A percentile compares a stretch with the other conserved stretches of the same genome.
phyloP scores from a whole-genome alignment of 1,140 invertebrate species.

The Hesperophylax magnus region DNA sequence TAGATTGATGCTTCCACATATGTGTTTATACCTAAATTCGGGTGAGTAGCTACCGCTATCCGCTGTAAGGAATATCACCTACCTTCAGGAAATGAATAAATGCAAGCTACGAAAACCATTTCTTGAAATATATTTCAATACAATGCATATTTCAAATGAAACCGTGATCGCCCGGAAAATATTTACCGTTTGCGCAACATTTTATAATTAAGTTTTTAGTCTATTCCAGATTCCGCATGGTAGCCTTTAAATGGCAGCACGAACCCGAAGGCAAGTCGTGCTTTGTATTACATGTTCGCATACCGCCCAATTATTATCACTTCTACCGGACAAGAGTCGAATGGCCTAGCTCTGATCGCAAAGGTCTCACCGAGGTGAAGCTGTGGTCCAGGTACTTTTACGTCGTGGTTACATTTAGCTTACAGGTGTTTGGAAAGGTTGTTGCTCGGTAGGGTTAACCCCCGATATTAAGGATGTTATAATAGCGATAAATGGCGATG shows the following conservation, averaged over 20 bases:
- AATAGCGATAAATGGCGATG: conserved; percentile 3
- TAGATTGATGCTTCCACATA: too few species aligned
- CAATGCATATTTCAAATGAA: not conserved
- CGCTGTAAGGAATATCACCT: too few species aligned
- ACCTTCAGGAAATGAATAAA: too few species aligned
- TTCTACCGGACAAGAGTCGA: not conserved
- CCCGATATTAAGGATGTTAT: conserved; percentile 31
- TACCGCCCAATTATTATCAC: not conserved
- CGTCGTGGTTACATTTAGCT: not conserved
- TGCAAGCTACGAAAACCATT: too few species aligned
- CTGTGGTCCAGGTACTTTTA: not conserved
- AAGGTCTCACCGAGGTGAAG: not conserved
- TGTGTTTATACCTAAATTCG: too few species aligned
- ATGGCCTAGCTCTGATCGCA: not conserved
- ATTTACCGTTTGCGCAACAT: conserved; percentile 10
- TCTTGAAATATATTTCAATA: too few species aligned
- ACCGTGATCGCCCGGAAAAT: conserved; percentile 5
- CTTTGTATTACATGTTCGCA: not conserved
- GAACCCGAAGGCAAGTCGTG: conserved; percentile 20
- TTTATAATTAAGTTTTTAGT: conserved; percentile 26
- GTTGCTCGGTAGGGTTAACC: not conserved
- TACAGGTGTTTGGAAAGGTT: not conserved
- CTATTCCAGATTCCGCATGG: conserved; percentile 1
- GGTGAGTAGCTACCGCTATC: too few species aligned
- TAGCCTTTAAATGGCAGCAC: conserved; percentile 27